These are phyloP conservation scores for Perognathus longimembris DNA, from an alignment of 2,113 vertebrate species.

Conservation along the genomic window DNA sequence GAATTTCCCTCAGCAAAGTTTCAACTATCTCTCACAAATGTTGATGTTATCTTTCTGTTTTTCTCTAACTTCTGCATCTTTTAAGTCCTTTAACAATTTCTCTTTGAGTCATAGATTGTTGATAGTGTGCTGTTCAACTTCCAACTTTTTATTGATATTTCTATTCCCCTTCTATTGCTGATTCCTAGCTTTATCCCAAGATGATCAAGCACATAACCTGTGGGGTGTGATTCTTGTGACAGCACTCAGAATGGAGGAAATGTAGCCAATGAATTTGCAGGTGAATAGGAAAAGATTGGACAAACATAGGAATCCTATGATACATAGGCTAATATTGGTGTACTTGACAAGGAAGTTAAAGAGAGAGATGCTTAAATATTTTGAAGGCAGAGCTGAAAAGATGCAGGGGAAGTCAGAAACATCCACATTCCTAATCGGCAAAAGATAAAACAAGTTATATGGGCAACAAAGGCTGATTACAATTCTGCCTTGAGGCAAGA, in stretches of 20 bases:
- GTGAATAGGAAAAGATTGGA: neutral
- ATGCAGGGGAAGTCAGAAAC: neutral
- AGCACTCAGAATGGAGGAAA: neutral
- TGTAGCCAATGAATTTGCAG: neutral
- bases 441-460: slow-evolving; percentile 8
- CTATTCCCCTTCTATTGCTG: neutral
- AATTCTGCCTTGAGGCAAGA: slow-evolving; percentile 38
- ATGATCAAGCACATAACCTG: neutral
- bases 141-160: neutral
- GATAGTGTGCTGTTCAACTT: neutral
- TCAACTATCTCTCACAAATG: neutral
- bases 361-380: neutral
- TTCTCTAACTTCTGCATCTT: neutral
- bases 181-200: neutral
- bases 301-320: neutral
- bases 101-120: neutral
- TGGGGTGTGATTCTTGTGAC: neutral
- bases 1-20: neutral
- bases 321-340: neutral
- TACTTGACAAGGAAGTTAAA: neutral
- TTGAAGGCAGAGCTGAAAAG: neutral
- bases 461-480: neutral
- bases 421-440: neutral
- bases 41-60: neutral
- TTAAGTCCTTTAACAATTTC: neutral